Evolutionary conservation across 2,888 invertebrate genomes (phyloP).

Genomic region (Torymus aiolomorphi): DNA sequence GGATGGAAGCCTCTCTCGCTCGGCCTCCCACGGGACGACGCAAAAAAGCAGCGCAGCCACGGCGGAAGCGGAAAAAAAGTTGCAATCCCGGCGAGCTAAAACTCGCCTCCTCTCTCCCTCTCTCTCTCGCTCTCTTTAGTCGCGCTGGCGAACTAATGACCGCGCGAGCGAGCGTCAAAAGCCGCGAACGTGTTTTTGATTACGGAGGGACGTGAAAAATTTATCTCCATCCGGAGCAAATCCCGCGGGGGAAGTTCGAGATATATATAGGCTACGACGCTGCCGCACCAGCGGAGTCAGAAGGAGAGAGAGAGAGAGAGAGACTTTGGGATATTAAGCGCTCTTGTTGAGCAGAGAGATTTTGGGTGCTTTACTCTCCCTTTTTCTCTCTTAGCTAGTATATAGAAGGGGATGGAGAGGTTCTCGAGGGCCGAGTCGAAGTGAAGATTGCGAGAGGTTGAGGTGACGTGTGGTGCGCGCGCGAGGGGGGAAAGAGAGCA

Average conservation of each 20-base stretch:
- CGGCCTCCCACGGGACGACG: neutral
- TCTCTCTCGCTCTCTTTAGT: neutral
- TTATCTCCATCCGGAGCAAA: neutral
- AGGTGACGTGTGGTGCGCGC: too few relatives aligned
- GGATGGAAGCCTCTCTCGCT: too few relatives aligned
- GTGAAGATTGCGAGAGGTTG: too few relatives aligned
- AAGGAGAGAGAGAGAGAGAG: too few relatives aligned
- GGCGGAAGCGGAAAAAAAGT: conserved; percentile 16
- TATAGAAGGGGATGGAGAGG: too few relatives aligned
- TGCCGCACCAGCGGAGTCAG: too few relatives aligned
- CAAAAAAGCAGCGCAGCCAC: neutral
- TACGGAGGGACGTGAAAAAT: conserved; percentile 11
- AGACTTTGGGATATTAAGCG: too few relatives aligned
- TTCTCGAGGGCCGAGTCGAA: too few relatives aligned
- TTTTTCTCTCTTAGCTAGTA: too few relatives aligned
- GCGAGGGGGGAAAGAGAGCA: too few relatives aligned
- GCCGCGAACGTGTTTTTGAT: conserved; percentile 30
- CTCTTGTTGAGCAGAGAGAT: too few relatives aligned
- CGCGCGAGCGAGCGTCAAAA: conserved; percentile 12
- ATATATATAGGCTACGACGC: neutral
- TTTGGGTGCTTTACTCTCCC: too few relatives aligned
- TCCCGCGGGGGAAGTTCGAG: neutral
- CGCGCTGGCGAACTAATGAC: conserved; percentile 28
- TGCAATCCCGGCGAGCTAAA: conserved; percentile 23
- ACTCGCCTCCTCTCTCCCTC: neutral